Base-by-base conservation (phyloP, 2,888 invertebrate genomes). In the Sipha maydis region DNA sequence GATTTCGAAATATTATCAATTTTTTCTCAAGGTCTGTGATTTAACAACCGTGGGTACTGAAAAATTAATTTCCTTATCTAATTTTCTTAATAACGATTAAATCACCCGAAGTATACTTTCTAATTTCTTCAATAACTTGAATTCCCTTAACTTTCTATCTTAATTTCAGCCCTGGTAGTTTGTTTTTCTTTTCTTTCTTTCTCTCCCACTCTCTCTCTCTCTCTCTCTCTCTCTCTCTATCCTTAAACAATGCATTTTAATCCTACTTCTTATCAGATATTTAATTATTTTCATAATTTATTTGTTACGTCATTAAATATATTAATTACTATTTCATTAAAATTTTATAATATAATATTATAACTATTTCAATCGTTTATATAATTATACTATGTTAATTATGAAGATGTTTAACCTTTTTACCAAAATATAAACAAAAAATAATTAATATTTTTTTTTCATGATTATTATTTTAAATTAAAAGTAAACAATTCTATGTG, bases 111-210 rank as follows among this genome's bases (percentile, higher is more conserved):
- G 31, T 48, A 9, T 71, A 69, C 11, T 69, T n/a, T 69, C 9
- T 38, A 69, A 28, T 79, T 8, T 38, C 48, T 14, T 34, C 34
- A 38, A 61, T 79, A 38, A 61, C 28, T 61, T 17, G 3, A 79
- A 79, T 61, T 79, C 28, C n/a, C 28, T 48, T 48, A 41, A 76
- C 76, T 48, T 76, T 61, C 61, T 61, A 61, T 76, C n/a, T 25
- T 76, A 2, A n/a, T n/a, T 76, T 76, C 14, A n/a, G 41, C n/a
- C 48, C 38, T 76, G 48, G 8, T 8, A 17, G 38, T 41, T n/a
- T 76, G 17, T 77, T 38, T 21, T 28, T 7, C 8, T 79, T 9
- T n/a, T 41, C n/a, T 56, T 19, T 34, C 54, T 28, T 0, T 17
- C 48, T 48, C 69, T 28, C 69, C 0, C 25, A 28, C 7, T 28